Evolutionary conservation across 2,797 vertebrate genomes (phyloP).

Genomic region (Sebastes itinus): DNA sequence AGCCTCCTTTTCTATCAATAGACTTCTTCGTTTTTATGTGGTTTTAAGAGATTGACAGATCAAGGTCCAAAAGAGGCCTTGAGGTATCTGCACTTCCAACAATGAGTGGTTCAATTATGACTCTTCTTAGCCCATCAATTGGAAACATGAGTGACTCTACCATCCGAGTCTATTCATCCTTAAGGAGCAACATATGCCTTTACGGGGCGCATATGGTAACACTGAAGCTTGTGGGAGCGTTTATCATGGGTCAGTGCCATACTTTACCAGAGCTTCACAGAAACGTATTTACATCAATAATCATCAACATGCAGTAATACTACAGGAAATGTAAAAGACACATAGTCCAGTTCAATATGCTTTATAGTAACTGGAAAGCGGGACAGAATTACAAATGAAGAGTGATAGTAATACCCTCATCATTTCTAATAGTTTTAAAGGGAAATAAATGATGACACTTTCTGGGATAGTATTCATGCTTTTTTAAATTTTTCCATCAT

Average conservation of each 20-base stretch:
- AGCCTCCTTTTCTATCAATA: slow-evolving; percentile 26
- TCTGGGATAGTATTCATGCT: not conserved
- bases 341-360: not conserved
- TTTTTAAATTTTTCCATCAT: not conserved
- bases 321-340: not conserved
- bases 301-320: slow-evolving; percentile 1
- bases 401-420: not conserved
- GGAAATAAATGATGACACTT: not conserved
- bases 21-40: slow-evolving; percentile 28
- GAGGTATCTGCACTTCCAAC: slow-evolving; percentile 42
- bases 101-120: slow-evolving; percentile 31
- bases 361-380: not conserved
- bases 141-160: slow-evolving; percentile 59
- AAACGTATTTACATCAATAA: slow-evolving; percentile 25
- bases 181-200: slow-evolving; percentile 56
- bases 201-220: slow-evolving; percentile 49
- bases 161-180: slow-evolving; percentile 30
- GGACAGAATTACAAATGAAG: not conserved
- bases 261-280: slow-evolving; percentile 9
- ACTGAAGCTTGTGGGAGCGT: slow-evolving; percentile 30
- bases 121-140: slow-evolving; percentile 50
- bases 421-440: not conserved
- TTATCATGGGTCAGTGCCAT: slow-evolving; percentile 30
- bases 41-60: slow-evolving; percentile 46
- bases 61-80: slow-evolving; percentile 34